These are phyloP conservation scores for Carterocephalus palaemon DNA, from an alignment of 2,888 invertebrate species.

Conservation along the genomic window DNA sequence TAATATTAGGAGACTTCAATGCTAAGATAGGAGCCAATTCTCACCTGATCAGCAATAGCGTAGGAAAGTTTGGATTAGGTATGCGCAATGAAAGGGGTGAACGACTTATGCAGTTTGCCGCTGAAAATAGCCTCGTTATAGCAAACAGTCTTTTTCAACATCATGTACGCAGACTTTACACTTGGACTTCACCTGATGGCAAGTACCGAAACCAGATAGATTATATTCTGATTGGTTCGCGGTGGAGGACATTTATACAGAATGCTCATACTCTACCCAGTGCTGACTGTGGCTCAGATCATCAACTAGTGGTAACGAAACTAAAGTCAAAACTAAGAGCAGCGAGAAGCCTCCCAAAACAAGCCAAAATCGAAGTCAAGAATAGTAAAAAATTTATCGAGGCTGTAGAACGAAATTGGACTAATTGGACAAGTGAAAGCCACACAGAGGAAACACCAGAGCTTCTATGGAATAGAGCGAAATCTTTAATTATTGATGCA, in stretches of 20 bases:
- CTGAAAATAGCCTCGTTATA: no score
- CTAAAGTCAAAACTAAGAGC: neutral
- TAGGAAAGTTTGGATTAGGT: conserved; percentile 20
- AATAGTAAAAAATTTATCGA: neutral
- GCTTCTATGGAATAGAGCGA: conserved; percentile 1
- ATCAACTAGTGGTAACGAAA: neutral
- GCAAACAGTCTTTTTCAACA: no score
- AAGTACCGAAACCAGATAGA: no score
- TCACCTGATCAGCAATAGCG: neutral
- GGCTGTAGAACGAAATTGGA: neutral
- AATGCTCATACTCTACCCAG: neutral
- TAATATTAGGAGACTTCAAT: no score
- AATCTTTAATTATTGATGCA: conserved; percentile 2
- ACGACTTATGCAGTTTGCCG: no score
- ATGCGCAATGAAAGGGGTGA: conserved; percentile 25
- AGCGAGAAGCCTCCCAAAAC: neutral
- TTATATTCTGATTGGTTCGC: neutral
- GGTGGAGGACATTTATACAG: neutral
- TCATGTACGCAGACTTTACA: no score
- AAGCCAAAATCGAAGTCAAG: neutral
- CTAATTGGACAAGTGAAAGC: neutral
- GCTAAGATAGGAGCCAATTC: conserved; percentile 18
- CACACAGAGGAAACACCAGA: neutral
- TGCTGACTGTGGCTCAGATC: neutral
- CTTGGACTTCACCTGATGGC: no score